phyloP scores from a whole-genome alignment of 2,797 vertebrate genomes.

The Falco peregrinus region DNA sequence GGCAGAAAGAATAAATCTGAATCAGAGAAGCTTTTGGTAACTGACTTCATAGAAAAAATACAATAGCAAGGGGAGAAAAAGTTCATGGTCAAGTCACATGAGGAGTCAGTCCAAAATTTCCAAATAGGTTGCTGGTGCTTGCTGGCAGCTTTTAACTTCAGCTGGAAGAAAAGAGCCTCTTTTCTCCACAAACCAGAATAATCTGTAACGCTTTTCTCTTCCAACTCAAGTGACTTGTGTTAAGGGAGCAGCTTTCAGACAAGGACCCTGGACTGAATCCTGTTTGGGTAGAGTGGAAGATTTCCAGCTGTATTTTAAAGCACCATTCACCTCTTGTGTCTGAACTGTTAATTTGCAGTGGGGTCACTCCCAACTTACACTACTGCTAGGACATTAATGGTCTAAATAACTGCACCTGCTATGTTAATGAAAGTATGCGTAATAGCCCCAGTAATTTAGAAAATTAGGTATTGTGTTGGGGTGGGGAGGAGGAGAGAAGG shows the following conservation, averaged over 20 bases:
- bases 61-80: background rate
- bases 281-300: constrained; percentile 57
- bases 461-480: constrained; percentile 39
- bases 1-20: background rate
- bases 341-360: constrained; percentile 54
- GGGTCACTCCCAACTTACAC: constrained; percentile 44
- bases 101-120: constrained; percentile 42
- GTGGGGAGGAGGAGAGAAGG: background rate
- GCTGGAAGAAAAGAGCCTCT: constrained; percentile 40
- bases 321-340: constrained; percentile 29
- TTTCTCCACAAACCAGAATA: constrained; percentile 37
- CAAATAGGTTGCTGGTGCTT: constrained; percentile 34
- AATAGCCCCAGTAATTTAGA: constrained; percentile 59
- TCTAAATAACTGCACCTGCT: constrained; percentile 65
- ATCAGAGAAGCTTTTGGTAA: constrained; percentile 21
- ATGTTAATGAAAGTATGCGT: constrained; percentile 45
- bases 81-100: background rate
- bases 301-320: constrained; percentile 64
- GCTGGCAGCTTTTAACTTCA: constrained; percentile 42
- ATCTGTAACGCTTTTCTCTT: constrained; percentile 41
- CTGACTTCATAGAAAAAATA: background rate
- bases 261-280: constrained; percentile 13
- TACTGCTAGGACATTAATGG: constrained; percentile 14
- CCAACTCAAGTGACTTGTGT: constrained; percentile 50
- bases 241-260: constrained; percentile 47